Evolutionary conservation across 2,888 invertebrate genomes (phyloP).

Genomic region (Nymphalis urticae): DNA sequence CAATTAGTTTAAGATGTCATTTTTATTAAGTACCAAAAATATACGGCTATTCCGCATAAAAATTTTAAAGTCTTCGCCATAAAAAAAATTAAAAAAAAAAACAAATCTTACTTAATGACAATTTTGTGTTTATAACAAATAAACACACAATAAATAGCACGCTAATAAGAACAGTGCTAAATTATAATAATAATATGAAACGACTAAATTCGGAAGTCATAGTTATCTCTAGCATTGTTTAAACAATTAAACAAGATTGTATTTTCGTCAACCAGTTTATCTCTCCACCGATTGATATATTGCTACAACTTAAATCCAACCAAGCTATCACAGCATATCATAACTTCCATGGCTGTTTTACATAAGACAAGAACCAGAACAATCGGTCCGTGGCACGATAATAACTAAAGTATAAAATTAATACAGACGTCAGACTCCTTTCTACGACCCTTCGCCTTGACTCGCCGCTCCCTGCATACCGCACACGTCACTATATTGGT

Average conservation of each 20-base stretch:
- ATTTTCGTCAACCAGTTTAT: constrained; percentile 22
- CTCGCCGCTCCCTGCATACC: constrained; percentile 76
- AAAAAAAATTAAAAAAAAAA: background rate
- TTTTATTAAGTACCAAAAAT: no score
- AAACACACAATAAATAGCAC: background rate
- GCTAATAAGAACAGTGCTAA: background rate
- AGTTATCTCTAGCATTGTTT: background rate
- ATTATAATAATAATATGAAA: background rate
- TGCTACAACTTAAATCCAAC: constrained; percentile 28
- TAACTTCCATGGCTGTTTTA: constrained; percentile 39
- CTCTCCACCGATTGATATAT: constrained; percentile 32
- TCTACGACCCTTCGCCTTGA: constrained; percentile 79
- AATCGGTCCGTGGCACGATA: constrained; percentile 36
- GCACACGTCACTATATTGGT: constrained; percentile 61
- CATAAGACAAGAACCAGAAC: constrained; percentile 40
- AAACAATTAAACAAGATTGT: constrained; percentile 22
- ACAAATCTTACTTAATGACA: background rate
- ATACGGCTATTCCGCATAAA: no score
- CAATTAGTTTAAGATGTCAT: background rate
- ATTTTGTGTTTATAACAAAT: background rate
- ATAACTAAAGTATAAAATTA: constrained; percentile 51
- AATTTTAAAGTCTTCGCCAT: no score
- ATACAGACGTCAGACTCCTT: constrained; percentile 71
- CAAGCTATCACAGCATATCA: constrained; percentile 33
- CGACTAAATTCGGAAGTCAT: constrained; percentile 7